phyloP scores from a whole-genome alignment of 92 coral and sea anemone species.

The Porites cylindrica region DNA sequence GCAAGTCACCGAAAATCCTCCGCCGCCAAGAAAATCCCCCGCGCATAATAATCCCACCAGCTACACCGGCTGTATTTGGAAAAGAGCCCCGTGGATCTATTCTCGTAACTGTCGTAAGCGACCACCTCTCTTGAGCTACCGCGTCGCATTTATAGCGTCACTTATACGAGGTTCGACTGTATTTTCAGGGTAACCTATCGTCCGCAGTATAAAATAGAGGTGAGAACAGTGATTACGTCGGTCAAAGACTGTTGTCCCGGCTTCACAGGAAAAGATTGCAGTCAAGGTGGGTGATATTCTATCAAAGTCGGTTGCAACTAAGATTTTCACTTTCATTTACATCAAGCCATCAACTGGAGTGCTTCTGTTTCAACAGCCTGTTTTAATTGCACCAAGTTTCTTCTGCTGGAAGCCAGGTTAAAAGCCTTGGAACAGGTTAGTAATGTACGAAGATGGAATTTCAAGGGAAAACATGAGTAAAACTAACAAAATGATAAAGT shows the following conservation, averaged over 20 bases:
- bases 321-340: background rate
- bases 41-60: too few species aligned
- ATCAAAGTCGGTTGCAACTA: background rate
- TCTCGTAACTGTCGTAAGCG: too few species aligned
- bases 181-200: constrained; percentile 67
- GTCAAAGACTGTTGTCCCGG: constrained; percentile 92
- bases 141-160: too few species aligned
- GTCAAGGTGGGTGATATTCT: constrained; percentile 22
- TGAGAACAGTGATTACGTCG: constrained; percentile 71
- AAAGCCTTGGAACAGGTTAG: constrained; percentile 74
- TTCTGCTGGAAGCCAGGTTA: constrained; percentile 56
- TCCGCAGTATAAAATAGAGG: constrained; percentile 75
- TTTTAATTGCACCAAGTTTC: constrained; percentile 75
- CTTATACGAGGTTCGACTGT: background rate
- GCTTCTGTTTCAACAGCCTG: constrained; percentile 61
- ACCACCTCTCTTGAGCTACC: too few species aligned
- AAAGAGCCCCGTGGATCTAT: too few species aligned
- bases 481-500: background rate
- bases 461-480: background rate
- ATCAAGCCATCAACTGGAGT: too few species aligned
- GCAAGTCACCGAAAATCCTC: too few species aligned
- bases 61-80: too few species aligned
- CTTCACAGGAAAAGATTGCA: constrained; percentile 77
- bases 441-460: background rate
- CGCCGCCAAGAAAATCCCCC: too few species aligned